Evolutionary conservation across 2,797 vertebrate genomes (phyloP).

Genomic region (Chloroceryle amazona): DNA sequence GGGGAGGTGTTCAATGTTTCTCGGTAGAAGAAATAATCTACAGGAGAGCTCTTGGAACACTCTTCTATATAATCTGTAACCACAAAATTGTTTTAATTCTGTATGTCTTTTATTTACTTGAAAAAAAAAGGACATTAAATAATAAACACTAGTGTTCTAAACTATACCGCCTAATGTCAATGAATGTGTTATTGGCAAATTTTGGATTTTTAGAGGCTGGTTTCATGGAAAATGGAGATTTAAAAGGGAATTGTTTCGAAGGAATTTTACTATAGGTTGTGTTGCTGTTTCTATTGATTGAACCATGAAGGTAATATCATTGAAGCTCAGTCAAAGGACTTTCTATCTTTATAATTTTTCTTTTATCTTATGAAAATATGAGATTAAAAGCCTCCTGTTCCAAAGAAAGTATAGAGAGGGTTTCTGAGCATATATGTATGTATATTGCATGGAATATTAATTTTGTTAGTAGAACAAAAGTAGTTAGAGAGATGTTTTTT

Average conservation of each 20-base stretch:
- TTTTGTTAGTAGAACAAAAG: neutral
- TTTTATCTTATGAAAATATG: neutral
- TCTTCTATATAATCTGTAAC: conserved; percentile 83
- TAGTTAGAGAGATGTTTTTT: neutral
- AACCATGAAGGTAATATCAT: neutral
- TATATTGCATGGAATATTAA: no score
- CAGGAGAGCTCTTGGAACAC: conserved; percentile 88
- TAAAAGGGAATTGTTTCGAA: neutral
- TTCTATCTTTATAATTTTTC: neutral
- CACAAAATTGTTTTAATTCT: neutral
- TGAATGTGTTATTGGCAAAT: neutral
- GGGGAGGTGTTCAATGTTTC: conserved; percentile 89
- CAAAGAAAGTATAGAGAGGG: neutral
- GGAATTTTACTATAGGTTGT: neutral
- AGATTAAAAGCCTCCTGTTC: neutral
- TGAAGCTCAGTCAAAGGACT: neutral
- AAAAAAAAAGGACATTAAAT: neutral
- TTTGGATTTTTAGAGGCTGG: neutral
- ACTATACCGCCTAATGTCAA: neutral
- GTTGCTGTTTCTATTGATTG: neutral
- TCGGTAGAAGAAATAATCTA: conserved; percentile 95
- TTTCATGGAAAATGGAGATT: neutral
- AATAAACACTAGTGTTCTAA: neutral
- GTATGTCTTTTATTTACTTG: neutral
- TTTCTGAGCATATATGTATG: neutral